Evolutionary conservation across 2,113 vertebrate species (phyloP).

Genomic region (Rousettus leschenaultii): DNA sequence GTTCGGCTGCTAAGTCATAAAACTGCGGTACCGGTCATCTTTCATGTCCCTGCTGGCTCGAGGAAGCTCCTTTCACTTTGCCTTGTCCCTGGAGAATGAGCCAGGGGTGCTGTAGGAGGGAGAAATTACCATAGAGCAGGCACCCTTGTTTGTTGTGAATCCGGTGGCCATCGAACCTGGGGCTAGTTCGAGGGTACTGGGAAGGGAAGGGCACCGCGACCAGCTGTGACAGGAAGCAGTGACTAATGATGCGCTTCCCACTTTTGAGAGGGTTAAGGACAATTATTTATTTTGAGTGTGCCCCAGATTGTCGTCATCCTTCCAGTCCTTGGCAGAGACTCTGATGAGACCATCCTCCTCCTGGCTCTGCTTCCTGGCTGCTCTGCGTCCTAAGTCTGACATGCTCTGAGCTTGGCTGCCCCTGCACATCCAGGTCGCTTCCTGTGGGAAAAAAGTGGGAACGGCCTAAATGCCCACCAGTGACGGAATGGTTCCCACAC

Average conservation of each 20-base stretch:
- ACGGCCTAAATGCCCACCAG: neutral
- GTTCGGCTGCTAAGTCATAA: neutral
- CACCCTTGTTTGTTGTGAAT: neutral
- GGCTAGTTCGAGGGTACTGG: neutral
- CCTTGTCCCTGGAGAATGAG: neutral
- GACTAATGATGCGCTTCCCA: neutral
- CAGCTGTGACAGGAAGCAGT: neutral
- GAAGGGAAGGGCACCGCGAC: neutral
- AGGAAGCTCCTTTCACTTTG: neutral
- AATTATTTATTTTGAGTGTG: slow-evolving; percentile 26
- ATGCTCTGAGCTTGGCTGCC: neutral
- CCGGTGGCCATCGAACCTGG: neutral
- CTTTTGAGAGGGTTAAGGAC: slow-evolving; percentile 2
- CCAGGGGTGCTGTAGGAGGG: neutral
- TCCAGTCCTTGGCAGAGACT: slow-evolving; percentile 24
- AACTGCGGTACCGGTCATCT: neutral
- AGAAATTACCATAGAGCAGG: neutral
- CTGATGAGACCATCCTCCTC: neutral
- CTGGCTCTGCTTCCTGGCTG: neutral
- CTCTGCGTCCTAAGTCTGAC: neutral
- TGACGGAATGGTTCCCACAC: neutral
- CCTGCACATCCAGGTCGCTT: neutral
- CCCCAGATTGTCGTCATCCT: slow-evolving; percentile 33
- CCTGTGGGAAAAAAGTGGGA: neutral
- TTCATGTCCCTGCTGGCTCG: neutral